Evolutionary conservation across 2,113 vertebrate genomes (phyloP).

Genomic region (Proteles cristata): DNA sequence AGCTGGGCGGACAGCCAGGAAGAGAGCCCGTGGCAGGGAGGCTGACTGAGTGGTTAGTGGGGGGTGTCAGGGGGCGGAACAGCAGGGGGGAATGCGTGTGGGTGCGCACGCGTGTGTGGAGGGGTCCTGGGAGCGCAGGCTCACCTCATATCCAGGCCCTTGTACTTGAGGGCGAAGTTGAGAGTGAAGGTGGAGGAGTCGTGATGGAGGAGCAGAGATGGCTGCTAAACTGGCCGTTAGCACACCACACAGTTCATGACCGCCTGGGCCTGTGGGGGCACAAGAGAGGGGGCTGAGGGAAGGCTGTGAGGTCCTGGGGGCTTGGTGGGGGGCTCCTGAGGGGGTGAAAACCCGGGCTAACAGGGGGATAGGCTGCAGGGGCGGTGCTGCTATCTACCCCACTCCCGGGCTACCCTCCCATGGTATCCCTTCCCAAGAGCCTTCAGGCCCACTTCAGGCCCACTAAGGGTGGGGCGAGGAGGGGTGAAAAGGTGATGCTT

Average conservation of each 20-base stretch:
- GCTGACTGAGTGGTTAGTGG: too few relatives aligned
- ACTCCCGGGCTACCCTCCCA: neutral
- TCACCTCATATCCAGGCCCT: slow-evolving; percentile 90
- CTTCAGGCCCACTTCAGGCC: too few relatives aligned
- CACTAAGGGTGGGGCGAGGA: too few relatives aligned
- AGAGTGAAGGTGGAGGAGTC: slow-evolving; percentile 95
- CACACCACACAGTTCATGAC: slow-evolving; percentile 96
- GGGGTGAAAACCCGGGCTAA: neutral
- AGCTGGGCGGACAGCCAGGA: rapidly evolving
- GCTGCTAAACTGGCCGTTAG: slow-evolving; percentile 93
- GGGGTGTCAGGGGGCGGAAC: too few relatives aligned
- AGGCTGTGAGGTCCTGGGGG: rapidly evolving
- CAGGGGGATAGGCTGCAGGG: neutral
- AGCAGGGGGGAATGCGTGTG: neutral
- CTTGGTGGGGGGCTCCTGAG: neutral
- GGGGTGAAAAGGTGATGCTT: rapidly evolving
- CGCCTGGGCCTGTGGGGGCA: slow-evolving; percentile 86
- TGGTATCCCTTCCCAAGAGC: neutral
- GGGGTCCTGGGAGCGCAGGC: neutral
- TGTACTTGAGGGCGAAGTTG: slow-evolving; percentile 92
- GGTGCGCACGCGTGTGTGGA: rapidly evolving
- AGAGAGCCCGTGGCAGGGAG: neutral
- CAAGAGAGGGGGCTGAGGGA: rapidly evolving
- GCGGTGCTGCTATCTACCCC: neutral
- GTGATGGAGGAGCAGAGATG: slow-evolving; percentile 91